Evolutionary conservation across 2,113 vertebrate species (phyloP).

Genomic region (Etia nguti): DNA sequence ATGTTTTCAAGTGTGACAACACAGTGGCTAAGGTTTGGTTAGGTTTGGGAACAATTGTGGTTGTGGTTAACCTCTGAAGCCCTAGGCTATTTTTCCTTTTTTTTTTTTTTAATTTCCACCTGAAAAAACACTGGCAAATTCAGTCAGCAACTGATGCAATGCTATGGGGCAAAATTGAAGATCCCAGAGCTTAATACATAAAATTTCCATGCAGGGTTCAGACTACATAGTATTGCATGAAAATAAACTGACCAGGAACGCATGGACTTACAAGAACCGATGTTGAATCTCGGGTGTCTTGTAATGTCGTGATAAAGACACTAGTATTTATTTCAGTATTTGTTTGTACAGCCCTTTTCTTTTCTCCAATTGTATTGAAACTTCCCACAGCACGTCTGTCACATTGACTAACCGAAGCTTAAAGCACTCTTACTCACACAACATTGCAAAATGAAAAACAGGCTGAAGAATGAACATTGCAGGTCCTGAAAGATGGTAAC

Average conservation of each 20-base stretch:
- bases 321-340: background rate
- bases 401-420: background rate
- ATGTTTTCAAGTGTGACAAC: background rate
- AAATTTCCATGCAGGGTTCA: background rate
- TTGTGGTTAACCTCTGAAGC: background rate
- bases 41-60: background rate
- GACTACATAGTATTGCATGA: background rate
- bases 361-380: background rate
- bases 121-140: background rate
- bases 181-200: background rate
- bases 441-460: background rate
- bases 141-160: background rate
- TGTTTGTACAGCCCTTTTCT: background rate
- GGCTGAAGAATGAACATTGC: background rate
- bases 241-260: background rate
- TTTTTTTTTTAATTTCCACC: background rate
- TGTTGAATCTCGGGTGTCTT: background rate
- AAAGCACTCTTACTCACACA: background rate
- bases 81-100: background rate
- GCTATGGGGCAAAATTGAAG: background rate
- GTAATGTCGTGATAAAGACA: background rate
- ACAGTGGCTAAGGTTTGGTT: background rate
- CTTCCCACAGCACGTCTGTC: background rate
- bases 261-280: background rate
- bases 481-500: background rate